Evolutionary conservation across 2,888 invertebrate genomes (phyloP).

Genomic region (Euplexia lucipara): DNA sequence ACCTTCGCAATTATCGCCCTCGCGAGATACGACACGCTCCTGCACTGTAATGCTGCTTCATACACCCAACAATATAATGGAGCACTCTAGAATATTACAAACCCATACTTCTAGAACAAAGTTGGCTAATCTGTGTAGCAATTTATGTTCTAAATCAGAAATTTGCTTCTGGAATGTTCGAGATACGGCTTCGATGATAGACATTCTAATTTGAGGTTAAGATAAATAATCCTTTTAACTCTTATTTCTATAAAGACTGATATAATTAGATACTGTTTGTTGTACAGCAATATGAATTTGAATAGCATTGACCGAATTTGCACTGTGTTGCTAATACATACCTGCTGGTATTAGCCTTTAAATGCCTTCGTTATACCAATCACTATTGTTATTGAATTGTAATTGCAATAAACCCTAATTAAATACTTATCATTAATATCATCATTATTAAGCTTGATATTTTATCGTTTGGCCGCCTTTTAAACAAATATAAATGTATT

Average conservation of each 20-base stretch:
- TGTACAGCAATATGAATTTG: constrained; percentile 53
- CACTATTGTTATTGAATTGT: constrained; percentile 63
- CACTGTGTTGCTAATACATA: constrained; percentile 50
- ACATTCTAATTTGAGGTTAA: constrained; percentile 18
- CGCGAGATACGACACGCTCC: constrained; percentile 73
- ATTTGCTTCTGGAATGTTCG: constrained; percentile 16
- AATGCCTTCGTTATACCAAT: constrained; percentile 62
- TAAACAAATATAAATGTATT: constrained; percentile 20
- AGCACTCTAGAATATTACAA: constrained; percentile 12
- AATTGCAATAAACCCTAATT: constrained; percentile 56
- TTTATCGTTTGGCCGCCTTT: constrained; percentile 27
- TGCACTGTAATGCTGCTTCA: constrained; percentile 50
- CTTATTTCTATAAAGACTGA: constrained; percentile 34
- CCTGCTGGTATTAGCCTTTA: constrained; percentile 53
- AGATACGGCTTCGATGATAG: not conserved
- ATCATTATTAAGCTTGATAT: constrained; percentile 22
- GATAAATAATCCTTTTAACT: constrained; percentile 30
- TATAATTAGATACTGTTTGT: constrained; percentile 33
- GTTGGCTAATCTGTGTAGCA: constrained; percentile 8
- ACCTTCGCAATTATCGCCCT: constrained; percentile 88
- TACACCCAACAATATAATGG: constrained; percentile 15
- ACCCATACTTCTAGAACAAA: constrained; percentile 17
- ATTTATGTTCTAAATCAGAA: constrained; percentile 2
- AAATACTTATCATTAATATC: constrained; percentile 42
- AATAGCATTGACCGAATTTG: constrained; percentile 68